These are phyloP conservation scores for Chaenodraco wilsoni DNA, from an alignment of 2,797 vertebrate species.

Conservation along the genomic window DNA sequence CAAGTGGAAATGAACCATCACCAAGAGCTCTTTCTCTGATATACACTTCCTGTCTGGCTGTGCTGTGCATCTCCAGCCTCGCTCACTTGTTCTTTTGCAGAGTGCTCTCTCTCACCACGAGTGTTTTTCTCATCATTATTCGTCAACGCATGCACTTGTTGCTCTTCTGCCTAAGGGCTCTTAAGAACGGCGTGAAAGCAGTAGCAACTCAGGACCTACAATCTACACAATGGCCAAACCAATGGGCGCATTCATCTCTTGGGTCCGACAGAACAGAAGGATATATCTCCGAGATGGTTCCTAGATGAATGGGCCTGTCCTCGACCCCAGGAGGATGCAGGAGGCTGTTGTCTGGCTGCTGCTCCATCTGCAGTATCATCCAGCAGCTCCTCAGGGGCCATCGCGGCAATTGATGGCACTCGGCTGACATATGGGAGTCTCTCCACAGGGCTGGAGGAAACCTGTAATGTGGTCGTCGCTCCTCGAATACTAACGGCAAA, in stretches of 20 bases:
- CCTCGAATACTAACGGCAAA: conserved; percentile 59
- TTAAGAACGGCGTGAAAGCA: conserved; percentile 45
- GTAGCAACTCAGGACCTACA: conserved; percentile 17
- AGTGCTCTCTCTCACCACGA: conserved; percentile 17
- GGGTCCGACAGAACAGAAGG: conserved; percentile 43
- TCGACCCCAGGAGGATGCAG: conserved; percentile 38
- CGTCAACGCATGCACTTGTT: conserved; percentile 29
- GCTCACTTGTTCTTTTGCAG: conserved; percentile 19
- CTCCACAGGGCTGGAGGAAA: conserved; percentile 29
- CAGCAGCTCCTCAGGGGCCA: conserved; percentile 46
- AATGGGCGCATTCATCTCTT: conserved; percentile 44
- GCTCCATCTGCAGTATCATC: conserved; percentile 51
- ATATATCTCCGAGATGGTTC: conserved; percentile 26
- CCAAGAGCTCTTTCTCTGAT: conserved; percentile 31
- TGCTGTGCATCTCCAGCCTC: conserved; percentile 8
- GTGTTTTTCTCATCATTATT: conserved; percentile 26
- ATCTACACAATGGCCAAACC: conserved; percentile 33
- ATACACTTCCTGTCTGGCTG: conserved; percentile 37
- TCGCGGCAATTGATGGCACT: conserved; percentile 59
- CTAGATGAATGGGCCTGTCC: conserved; percentile 47
- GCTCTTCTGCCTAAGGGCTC: conserved; percentile 33
- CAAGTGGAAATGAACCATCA: conserved; percentile 30
- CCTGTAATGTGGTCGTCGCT: conserved; percentile 42
- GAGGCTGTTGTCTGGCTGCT: conserved; percentile 45
- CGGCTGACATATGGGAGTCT: conserved; percentile 59